phyloP scores from a whole-genome alignment of 2,888 invertebrate genomes.

The Andrena flavipes region DNA sequence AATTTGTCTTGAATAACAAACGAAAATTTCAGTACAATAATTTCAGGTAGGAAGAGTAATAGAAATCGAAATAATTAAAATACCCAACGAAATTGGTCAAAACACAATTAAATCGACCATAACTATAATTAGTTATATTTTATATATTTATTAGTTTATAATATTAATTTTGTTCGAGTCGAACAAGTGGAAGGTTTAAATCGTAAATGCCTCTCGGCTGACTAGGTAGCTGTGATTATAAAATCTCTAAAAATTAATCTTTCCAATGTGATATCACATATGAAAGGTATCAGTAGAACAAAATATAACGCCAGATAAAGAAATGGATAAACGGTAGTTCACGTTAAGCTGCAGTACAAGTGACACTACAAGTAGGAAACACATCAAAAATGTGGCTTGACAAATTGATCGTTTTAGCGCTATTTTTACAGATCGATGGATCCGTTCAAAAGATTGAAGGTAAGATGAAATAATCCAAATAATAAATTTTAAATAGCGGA shows the following conservation, averaged over 20 bases:
- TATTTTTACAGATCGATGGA: slow-evolving; percentile 4
- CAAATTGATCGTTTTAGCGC: not conserved
- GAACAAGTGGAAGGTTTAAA: not conserved
- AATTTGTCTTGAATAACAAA: no score
- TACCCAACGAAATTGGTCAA: not conserved
- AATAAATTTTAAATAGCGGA: slow-evolving; percentile 9
- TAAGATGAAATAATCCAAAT: not conserved
- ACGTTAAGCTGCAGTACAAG: not conserved
- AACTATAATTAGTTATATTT: not conserved
- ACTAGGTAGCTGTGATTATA: not conserved
- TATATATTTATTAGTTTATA: not conserved
- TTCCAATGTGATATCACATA: not conserved
- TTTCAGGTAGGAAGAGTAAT: no score
- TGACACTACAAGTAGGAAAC: not conserved
- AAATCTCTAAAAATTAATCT: not conserved
- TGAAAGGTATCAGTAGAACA: not conserved
- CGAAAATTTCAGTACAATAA: no score
- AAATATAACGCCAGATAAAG: slow-evolving; percentile 1
- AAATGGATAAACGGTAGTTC: not conserved
- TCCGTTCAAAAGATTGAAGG: not conserved
- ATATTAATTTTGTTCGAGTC: not conserved
- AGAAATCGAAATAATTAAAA: not conserved
- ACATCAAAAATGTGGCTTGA: slow-evolving; percentile 23
- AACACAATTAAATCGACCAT: not conserved
- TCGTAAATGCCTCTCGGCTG: not conserved